Base-by-base conservation (phyloP, 2,888 invertebrate genomes). In the Tanaodytes sp. region DNA sequence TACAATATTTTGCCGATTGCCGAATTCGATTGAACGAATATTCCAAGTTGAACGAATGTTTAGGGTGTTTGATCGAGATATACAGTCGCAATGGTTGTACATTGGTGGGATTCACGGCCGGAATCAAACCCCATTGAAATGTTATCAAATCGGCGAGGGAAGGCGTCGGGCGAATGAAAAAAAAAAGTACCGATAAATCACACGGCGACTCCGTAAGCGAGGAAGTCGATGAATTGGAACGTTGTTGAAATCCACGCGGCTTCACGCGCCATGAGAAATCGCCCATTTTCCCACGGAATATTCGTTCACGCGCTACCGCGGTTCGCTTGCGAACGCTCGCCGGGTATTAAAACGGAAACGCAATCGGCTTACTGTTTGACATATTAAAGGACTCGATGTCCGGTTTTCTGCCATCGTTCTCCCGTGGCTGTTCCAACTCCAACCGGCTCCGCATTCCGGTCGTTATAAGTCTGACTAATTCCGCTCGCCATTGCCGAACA, bases 201-300 rank as follows among this genome's bases (percentile, higher is more conserved):
- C 71, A 71, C 71, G 65, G 67, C 59, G 71, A 65, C 71, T 42
- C 62, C n/a, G 64, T 65, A 58, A 70, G 68, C 57, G 71, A 72
- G 71, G 73, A 69, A 69, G 68, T 67, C 71, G 72, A 69, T 73
- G 74, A 72, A 74, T 71, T 73, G 73, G 74, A 72, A 72, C 74
- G 68, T 71, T 72, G 69, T 72, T 67, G 31, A 69, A 70, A 69
- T 72, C 72, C 57, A 61, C 61, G 63, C 66, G 63, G 66, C 54
- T 71, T 71, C 63, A 57, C 61, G 69, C 66, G 69, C 71, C 68
- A 71, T 68, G 73, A 71, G 73, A 73, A 71, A 66, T 73, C 69
- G 40, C 49, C 49, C 64, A 64, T 71, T 73, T 73, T 73, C 73
- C 71, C 73, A 73, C 73, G 73, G 68, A 71, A 65, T 69, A 68